Evolutionary conservation across 2,888 invertebrate species (phyloP).

Genomic region (Tenthredo amoena): DNA sequence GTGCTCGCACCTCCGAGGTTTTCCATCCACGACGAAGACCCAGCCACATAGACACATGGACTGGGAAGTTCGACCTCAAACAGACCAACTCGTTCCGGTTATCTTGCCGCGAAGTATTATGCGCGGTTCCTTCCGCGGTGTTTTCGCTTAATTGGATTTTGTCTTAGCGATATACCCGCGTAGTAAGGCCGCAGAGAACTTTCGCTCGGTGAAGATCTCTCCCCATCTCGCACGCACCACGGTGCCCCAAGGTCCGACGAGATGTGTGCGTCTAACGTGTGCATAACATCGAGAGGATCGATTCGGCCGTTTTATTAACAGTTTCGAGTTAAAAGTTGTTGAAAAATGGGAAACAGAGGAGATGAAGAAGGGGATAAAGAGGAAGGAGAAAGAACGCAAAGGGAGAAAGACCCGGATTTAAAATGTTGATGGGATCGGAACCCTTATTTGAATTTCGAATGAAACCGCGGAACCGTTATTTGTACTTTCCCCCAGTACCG

Average conservation of each 20-base stretch:
- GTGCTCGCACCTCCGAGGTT: background rate
- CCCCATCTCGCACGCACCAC: background rate
- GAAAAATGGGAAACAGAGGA: background rate
- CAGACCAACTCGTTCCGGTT: slow-evolving; percentile 37
- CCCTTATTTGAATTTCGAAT: slow-evolving; percentile 18
- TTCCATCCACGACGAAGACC: no score
- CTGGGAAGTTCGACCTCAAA: slow-evolving; percentile 36
- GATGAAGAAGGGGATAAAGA: background rate
- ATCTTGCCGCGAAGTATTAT: slow-evolving; percentile 40
- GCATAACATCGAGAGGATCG: background rate
- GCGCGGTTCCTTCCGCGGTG: slow-evolving; percentile 6
- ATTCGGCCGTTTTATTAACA: background rate
- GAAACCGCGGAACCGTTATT: slow-evolving; percentile 16
- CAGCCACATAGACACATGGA: background rate
- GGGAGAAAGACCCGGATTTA: background rate
- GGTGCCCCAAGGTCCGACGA: background rate
- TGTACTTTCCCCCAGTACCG: background rate
- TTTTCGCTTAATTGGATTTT: slow-evolving; percentile 46
- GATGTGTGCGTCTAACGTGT: background rate
- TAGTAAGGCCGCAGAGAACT: background rate
- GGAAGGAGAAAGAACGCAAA: background rate
- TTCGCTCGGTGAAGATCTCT: background rate
- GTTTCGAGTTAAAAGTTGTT: background rate
- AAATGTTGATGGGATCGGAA: background rate
- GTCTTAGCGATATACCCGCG: background rate